Conservation (phyloP, 2,113 vertebrate species). For the Grammomys surdaster region DNA sequence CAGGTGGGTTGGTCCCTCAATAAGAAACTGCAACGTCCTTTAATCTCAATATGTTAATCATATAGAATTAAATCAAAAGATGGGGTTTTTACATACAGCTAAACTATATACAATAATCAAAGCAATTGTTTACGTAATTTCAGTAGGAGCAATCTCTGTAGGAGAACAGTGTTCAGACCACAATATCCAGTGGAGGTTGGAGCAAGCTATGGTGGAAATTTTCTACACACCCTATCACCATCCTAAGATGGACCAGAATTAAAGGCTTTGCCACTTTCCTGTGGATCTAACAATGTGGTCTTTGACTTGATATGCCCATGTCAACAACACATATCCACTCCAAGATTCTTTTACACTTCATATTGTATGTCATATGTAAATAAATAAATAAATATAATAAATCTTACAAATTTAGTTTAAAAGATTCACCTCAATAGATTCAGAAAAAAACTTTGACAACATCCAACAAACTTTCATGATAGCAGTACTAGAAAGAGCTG, state of each 20-base stretch:
- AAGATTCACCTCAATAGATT: neutral
- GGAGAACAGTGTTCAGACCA: neutral
- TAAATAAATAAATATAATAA: neutral
- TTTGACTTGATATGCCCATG: neutral
- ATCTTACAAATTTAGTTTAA: neutral
- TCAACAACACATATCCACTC: neutral
- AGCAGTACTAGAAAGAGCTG: neutral
- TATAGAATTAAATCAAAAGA: neutral
- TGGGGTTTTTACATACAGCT: neutral
- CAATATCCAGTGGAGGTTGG: neutral
- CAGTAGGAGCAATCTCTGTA: neutral
- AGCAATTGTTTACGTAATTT: neutral
- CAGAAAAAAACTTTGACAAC: neutral
- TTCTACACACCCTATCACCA: neutral
- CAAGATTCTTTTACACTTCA: neutral
- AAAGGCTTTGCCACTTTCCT: neutral
- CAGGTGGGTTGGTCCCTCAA: neutral
- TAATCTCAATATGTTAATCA: neutral
- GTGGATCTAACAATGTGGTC: neutral
- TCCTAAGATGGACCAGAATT: neutral
- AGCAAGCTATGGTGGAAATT: neutral
- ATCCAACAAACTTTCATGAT: neutral
- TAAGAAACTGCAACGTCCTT: neutral
- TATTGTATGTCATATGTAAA: neutral
- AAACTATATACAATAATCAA: neutral